Evolutionary conservation across 2,113 vertebrate species (phyloP).

Genomic region (Jaculus jaculus): DNA sequence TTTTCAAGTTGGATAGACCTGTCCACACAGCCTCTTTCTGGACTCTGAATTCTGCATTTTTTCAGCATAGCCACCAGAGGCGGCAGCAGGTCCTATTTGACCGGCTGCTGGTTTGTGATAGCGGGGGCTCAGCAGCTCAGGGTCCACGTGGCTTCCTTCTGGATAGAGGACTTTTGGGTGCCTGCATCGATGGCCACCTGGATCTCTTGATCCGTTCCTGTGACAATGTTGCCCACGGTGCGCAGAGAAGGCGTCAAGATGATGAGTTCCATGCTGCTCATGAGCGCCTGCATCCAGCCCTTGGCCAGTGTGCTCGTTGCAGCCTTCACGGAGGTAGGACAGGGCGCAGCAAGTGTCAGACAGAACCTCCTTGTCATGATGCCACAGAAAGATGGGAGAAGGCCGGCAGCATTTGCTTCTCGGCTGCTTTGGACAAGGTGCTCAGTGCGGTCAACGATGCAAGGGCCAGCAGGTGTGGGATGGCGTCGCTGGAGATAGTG

Average conservation of each 20-base stretch:
- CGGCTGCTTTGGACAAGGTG: slow-evolving; percentile 86
- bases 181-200: slow-evolving; percentile 90
- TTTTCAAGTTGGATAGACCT: too few species aligned
- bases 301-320: slow-evolving; percentile 89
- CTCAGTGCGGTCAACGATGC: slow-evolving; percentile 89
- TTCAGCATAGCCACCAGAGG: slow-evolving; percentile 88
- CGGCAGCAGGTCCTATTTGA: slow-evolving; percentile 87
- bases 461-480: slow-evolving; percentile 89
- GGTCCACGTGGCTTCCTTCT: slow-evolving; percentile 92
- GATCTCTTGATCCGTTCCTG: slow-evolving; percentile 92
- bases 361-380: slow-evolving; percentile 88
- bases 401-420: slow-evolving; percentile 88
- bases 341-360: slow-evolving; percentile 94
- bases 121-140: slow-evolving; percentile 91
- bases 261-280: slow-evolving; percentile 84
- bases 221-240: slow-evolving; percentile 92
- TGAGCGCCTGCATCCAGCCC: slow-evolving; percentile 90
- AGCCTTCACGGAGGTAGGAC: slow-evolving; percentile 92
- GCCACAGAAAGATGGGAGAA: slow-evolving; percentile 87
- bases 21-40: too few species aligned
- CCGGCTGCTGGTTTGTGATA: slow-evolving; percentile 94
- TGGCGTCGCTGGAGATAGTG: slow-evolving; percentile 87
- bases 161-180: slow-evolving; percentile 83
- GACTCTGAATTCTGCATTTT: slow-evolving; percentile 73
- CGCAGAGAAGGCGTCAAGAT: slow-evolving; percentile 92